Conservation (phyloP, 2,797 vertebrate species). For the Spinibarbus caldwelli region DNA sequence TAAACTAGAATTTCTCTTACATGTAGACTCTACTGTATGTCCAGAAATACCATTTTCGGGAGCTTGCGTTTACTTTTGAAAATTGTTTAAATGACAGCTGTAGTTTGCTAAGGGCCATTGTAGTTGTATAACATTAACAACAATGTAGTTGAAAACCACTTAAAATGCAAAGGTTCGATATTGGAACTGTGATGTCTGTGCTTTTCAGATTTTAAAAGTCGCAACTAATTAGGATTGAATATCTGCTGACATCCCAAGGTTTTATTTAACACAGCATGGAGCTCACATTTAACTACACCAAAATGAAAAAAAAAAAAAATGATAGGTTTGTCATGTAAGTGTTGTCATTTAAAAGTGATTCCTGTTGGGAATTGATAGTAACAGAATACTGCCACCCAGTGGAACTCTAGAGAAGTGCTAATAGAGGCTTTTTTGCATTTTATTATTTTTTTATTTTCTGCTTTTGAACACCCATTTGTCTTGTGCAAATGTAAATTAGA, state of each 20-base stretch:
- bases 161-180: neutral
- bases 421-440: neutral
- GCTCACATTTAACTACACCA: neutral
- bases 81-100: neutral
- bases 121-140: neutral
- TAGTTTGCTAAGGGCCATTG: too few relatives aligned
- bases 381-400: conserved; percentile 49
- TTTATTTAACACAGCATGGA: neutral
- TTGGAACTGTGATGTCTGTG: neutral
- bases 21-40: neutral
- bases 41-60: neutral
- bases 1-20: neutral
- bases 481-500: neutral
- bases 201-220: neutral
- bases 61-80: neutral
- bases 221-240: neutral
- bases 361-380: neutral
- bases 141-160: neutral
- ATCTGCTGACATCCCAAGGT: neutral
- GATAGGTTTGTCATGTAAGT: neutral
- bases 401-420: conserved; percentile 4
- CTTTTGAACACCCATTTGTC: neutral
- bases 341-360: neutral
- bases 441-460: neutral
- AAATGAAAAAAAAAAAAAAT: neutral